A percentile compares a stretch with the other conserved stretches of the same genome.
Evolutionary conservation across 2,888 invertebrate genomes (phyloP).

Genomic region (Drosophila rubida): DNA sequence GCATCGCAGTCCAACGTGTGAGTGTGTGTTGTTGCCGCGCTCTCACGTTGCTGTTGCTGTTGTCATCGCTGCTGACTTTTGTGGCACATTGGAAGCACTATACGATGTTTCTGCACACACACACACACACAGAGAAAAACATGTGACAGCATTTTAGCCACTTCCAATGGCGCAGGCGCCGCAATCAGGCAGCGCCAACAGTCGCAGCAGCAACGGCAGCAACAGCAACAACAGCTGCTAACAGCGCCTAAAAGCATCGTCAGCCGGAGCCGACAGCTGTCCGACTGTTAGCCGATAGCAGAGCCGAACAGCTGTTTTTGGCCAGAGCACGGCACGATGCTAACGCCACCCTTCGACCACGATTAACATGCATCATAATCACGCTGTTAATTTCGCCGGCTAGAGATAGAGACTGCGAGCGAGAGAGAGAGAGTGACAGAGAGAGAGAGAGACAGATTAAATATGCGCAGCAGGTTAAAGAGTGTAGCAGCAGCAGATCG

Average conservation of each 20-base stretch:
- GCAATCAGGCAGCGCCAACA: conserved; percentile 6
- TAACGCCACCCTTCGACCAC: conserved; percentile 7
- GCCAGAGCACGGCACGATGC: background rate
- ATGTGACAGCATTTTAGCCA: conserved; percentile 63
- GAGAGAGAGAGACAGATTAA: background rate
- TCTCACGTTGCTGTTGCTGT: conserved; percentile 23
- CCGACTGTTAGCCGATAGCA: conserved; percentile 45
- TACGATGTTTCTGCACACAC: conserved; percentile 51
- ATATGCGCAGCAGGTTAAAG: conserved; percentile 12
- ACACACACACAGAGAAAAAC: conserved; percentile 43
- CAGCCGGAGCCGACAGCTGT: conserved; percentile 35
- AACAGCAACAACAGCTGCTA: conserved; percentile 49
- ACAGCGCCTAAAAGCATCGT: conserved; percentile 9
- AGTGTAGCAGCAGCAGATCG: no score
- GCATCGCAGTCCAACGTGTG: conserved; percentile 1
- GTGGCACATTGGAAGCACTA: conserved; percentile 75
- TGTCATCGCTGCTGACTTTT: conserved; percentile 47
- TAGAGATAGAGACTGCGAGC: background rate
- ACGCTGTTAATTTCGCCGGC: conserved; percentile 28
- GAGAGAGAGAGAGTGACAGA: background rate
- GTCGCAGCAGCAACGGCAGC: conserved; percentile 1
- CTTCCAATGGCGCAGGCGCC: conserved; percentile 73
- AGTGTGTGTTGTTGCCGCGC: conserved; percentile 20
- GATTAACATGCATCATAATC: conserved; percentile 3
- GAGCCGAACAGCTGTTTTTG: conserved; percentile 54